Conservation (phyloP, 2,888 invertebrate genomes). For the Dolomedes plantarius region DNA sequence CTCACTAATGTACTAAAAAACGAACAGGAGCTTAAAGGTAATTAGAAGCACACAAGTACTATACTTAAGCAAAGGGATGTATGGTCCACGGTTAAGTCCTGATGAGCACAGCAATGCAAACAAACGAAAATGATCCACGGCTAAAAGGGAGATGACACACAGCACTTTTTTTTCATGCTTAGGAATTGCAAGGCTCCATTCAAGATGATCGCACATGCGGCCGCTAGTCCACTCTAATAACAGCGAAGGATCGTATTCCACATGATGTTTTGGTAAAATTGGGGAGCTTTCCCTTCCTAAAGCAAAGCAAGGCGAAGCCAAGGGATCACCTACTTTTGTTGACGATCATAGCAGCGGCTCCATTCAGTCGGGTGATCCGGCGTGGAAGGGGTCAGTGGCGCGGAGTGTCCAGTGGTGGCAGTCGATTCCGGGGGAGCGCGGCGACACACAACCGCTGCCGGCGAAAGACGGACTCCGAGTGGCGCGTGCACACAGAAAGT, state of each 20-base stretch:
- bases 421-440: constrained; percentile 24
- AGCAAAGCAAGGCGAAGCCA: not conserved
- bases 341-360: constrained; percentile 69
- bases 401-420: constrained; percentile 23
- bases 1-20: not conserved
- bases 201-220: not conserved
- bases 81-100: not conserved
- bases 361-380: constrained; percentile 32
- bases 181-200: not conserved
- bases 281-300: not conserved
- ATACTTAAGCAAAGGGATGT: not conserved
- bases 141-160: not conserved
- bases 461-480: constrained; percentile 55
- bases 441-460: constrained; percentile 41
- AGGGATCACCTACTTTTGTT: constrained; percentile 62
- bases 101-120: not conserved
- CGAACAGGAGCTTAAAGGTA: too few relatives aligned
- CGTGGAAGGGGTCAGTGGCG: constrained; percentile 35
- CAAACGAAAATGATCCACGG: not conserved
- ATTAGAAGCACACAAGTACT: too few relatives aligned
- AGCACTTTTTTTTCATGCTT: not conserved
- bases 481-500: constrained; percentile 14
- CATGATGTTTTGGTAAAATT: too few relatives aligned
- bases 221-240: not conserved
- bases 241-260: too few relatives aligned